Base-by-base conservation (phyloP, 1,140 invertebrate species). In the Drosophila bifasciata region DNA sequence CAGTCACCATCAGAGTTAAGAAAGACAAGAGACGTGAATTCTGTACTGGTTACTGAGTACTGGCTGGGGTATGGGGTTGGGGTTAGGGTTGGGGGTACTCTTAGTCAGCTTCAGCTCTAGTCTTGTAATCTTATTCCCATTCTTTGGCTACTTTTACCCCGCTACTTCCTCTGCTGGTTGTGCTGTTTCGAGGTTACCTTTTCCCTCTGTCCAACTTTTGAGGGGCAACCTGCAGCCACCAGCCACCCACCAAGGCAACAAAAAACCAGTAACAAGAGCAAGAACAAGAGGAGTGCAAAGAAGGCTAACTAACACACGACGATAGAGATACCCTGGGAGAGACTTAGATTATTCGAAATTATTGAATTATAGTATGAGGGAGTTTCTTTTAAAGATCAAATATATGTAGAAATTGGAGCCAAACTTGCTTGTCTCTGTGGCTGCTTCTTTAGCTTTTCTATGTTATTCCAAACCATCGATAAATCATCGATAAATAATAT, bases 61-160 rank as follows among this genome's bases (percentile, higher is more conserved):
- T 21, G 19, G 19, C 13, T 36, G 52, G 25, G n/a, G 4, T 32
- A 32, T 46, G 17, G n/a, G 16, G 17, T 39, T 11, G 15, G 9
- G 41, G 66, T 23, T 63, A 28, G 43, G 5, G 48, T 3, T 3
- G 7, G 6, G 25, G 25, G 8, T 9, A 0, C 28, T 32, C 62
- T 68, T 41, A 56, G 28, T 67, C 62, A 67, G 49, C 64, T 68
- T 67, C 64, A 67, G 62, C 64, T 68, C 32, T 32, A 32, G 62
- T 48, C 66, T 68, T 66, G 66, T 69, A 69, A 69, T 69, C 66
- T 68, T n/a, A 46, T 68, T 66, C 41, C 61, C 61, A 68, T 69
- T 69, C 62, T 44, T 32, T 39, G 32, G 19, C 17, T 9, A 5
- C 23, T 4, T 68, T 48, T 25, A 13, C 45, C 17, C 17, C 5